phyloP scores from a whole-genome alignment of 1,140 invertebrate species.

The Anadara kagoshimensis region DNA sequence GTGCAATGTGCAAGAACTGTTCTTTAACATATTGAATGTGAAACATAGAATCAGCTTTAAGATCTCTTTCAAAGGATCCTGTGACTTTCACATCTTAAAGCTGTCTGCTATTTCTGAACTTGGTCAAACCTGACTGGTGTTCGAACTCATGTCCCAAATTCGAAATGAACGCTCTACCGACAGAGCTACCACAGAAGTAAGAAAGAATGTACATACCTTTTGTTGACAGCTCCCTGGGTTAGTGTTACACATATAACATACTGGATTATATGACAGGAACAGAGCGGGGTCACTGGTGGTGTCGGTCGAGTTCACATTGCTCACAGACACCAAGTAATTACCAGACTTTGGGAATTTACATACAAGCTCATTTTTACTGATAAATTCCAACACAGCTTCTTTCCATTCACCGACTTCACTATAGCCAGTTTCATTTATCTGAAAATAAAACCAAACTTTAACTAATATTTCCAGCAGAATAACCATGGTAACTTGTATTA shows the following conservation, averaged over 20 bases:
- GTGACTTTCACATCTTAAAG: not conserved
- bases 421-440: conserved; percentile 43
- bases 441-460: conserved; percentile 47
- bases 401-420: not conserved
- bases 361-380: conserved; percentile 38
- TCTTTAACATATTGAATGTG: too few species aligned
- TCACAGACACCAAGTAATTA: conserved; percentile 43
- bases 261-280: conserved; percentile 52
- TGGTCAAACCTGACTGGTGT: too few species aligned
- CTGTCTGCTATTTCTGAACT: too few species aligned
- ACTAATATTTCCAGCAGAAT: conserved; percentile 33
- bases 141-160: too few species aligned
- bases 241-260: conserved; percentile 51
- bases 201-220: conserved; percentile 48
- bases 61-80: not conserved
- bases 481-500: not conserved
- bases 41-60: too few species aligned
- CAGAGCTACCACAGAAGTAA: too few species aligned
- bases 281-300: conserved; percentile 39
- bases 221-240: conserved; percentile 41
- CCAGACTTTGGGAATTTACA: conserved; percentile 33
- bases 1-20: too few species aligned
- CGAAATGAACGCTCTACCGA: too few species aligned
- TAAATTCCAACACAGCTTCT: conserved; percentile 16
- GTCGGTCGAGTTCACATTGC: conserved; percentile 36